Percentiles rank a stretch among this genome's conserved stretches.
phyloP scores from a whole-genome alignment of 2,888 invertebrate genomes.

The Lottia gigantea region DNA sequence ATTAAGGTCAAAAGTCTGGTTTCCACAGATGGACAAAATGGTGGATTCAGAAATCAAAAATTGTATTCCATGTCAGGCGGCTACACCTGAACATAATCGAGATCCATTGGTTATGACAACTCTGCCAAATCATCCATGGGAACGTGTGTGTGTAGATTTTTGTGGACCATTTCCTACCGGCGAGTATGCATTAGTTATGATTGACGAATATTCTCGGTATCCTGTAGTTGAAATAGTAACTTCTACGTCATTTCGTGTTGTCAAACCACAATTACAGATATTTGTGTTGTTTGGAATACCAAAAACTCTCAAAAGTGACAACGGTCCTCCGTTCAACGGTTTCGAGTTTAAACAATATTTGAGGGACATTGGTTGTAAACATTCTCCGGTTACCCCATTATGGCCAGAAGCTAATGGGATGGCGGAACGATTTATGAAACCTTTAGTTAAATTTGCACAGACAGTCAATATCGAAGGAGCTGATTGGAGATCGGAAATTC shows the following conservation, averaged over 20 bases:
- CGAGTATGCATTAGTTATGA: too few relatives aligned
- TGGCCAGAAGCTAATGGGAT: slow-evolving; percentile 40
- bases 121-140: slow-evolving; percentile 18
- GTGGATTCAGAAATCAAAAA: slow-evolving; percentile 20
- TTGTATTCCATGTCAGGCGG: slow-evolving; percentile 35
- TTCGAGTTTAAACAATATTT: background rate
- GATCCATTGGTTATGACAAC: slow-evolving; percentile 16
- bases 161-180: slow-evolving; percentile 22
- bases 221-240: too few relatives aligned
- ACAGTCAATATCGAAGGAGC: background rate
- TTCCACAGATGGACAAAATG: slow-evolving; percentile 36
- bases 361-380: slow-evolving; percentile 29
- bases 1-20: slow-evolving; percentile 43
- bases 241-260: too few relatives aligned
- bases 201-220: too few relatives aligned
- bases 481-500: background rate
- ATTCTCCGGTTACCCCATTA: slow-evolving; percentile 32
- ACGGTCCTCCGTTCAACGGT: slow-evolving; percentile 37
- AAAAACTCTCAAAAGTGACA: slow-evolving; percentile 26
- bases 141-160: slow-evolving; percentile 18
- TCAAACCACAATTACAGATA: too few relatives aligned
- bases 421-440: slow-evolving; percentile 39
- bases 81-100: slow-evolving; percentile 17
- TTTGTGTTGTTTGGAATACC: too few relatives aligned
- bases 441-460: slow-evolving; percentile 14